Evolutionary conservation across 2,113 vertebrate genomes (phyloP).

Genomic region (Lichenostomus cassidix): DNA sequence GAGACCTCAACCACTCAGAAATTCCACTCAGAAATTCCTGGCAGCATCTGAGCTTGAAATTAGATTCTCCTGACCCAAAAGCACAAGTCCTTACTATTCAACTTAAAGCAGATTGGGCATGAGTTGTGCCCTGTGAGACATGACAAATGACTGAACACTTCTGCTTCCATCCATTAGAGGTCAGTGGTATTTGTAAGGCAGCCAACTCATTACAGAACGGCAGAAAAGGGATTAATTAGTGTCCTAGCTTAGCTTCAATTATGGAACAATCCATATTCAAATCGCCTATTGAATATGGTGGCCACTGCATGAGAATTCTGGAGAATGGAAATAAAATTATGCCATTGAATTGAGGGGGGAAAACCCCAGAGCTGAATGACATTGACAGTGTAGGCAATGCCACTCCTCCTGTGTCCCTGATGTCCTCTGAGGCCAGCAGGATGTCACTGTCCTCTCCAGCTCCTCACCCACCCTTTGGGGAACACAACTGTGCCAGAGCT

Average conservation of each 20-base stretch:
- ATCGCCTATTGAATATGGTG: slow-evolving; percentile 3
- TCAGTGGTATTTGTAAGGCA: slow-evolving; percentile 59
- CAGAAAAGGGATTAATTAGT: slow-evolving; percentile 58
- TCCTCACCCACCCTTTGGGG: not conserved
- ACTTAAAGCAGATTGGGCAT: not conserved
- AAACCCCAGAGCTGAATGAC: not conserved
- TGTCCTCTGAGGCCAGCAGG: not conserved
- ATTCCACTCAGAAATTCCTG: slow-evolving; percentile 48
- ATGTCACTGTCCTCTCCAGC: not conserved
- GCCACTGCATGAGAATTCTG: not conserved
- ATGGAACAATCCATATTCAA: slow-evolving; percentile 53
- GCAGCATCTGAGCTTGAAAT: slow-evolving; percentile 15
- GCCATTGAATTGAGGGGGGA: not conserved
- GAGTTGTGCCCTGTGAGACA: slow-evolving; percentile 27
- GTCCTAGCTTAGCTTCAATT: slow-evolving; percentile 42
- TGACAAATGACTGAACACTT: slow-evolving; percentile 53
- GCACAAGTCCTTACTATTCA: not conserved
- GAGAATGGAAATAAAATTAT: not conserved
- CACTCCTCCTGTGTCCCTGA: not conserved
- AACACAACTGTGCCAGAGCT: not conserved
- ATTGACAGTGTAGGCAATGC: not conserved
- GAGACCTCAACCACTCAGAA: slow-evolving; percentile 21
- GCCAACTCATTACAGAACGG: slow-evolving; percentile 58
- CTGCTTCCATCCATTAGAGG: slow-evolving; percentile 60
- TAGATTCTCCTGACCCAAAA: slow-evolving; percentile 33